Conservation (phyloP, 2,113 vertebrate genomes). For the Actenoides hombroni region DNA sequence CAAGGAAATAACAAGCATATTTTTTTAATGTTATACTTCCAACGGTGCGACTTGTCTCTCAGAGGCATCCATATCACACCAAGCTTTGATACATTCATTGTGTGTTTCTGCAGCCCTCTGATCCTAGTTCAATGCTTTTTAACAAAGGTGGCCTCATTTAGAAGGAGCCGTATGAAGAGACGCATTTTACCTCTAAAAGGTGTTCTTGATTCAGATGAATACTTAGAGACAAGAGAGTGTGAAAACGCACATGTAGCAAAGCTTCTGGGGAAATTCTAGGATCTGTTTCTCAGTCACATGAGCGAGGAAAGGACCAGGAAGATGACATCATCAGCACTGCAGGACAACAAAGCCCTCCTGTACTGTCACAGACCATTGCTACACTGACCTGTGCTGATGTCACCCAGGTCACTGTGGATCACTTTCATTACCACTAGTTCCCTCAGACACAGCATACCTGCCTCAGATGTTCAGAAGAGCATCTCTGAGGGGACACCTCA, state of each 20-base stretch:
- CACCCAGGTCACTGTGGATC: no score
- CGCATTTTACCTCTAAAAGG: background rate
- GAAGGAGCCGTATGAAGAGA: background rate
- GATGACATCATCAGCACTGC: background rate
- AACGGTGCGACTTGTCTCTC: background rate
- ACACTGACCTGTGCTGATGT: no score
- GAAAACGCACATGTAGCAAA: accelerated
- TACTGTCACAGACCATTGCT: no score
- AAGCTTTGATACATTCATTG: background rate
- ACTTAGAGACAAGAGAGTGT: background rate
- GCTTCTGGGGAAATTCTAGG: background rate
- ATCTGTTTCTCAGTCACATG: background rate
- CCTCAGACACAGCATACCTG: no score
- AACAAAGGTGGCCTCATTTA: background rate
- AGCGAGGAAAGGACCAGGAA: background rate
- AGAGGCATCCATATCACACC: background rate
- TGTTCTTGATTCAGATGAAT: background rate
- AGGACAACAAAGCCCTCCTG: background rate
- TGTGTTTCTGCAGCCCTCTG: background rate
- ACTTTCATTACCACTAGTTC: no score
- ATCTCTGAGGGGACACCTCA: no score
- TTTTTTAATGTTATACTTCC: background rate
- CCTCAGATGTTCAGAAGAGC: no score
- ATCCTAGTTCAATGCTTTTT: background rate
- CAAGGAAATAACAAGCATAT: background rate